A percentile compares a stretch with the other conserved stretches of the same genome.
phyloP scores from a whole-genome alignment of 2,113 vertebrate species.

The Boulengeromyrus knoepffleri region DNA sequence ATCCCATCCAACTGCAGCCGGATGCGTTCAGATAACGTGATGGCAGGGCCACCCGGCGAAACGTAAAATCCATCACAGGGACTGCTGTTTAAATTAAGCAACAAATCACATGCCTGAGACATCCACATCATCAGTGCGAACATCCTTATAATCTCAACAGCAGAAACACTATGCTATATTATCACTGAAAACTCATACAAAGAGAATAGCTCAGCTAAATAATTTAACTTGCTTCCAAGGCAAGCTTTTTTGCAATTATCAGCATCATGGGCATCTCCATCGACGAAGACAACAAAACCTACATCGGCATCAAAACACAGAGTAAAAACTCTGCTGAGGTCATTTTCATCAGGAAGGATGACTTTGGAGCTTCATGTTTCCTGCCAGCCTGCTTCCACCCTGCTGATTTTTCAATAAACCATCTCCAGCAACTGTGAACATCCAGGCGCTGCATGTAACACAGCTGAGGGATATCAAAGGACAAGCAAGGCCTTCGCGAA shows the following conservation, averaged over 20 bases:
- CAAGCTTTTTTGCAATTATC: neutral
- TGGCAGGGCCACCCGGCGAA: neutral
- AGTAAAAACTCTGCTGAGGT: neutral
- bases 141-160: neutral
- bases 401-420: neutral
- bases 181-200: neutral
- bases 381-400: neutral
- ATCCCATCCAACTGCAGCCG: slow-evolving; percentile 6
- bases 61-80: neutral
- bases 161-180: neutral
- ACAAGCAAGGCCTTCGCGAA: neutral
- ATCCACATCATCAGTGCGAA: neutral
- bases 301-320: neutral
- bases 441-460: neutral
- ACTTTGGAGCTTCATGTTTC: neutral
- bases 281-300: neutral
- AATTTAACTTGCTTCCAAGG: neutral
- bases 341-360: neutral
- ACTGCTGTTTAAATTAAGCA: neutral
- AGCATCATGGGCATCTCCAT: neutral
- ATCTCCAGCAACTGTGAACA: neutral
- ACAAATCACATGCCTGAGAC: neutral
- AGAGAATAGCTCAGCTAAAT: neutral
- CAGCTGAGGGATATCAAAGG: neutral
- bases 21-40: neutral